These are phyloP conservation scores for Andrena chrysosceles DNA, from an alignment of 2,888 invertebrate genomes.

Conservation along the genomic window DNA sequence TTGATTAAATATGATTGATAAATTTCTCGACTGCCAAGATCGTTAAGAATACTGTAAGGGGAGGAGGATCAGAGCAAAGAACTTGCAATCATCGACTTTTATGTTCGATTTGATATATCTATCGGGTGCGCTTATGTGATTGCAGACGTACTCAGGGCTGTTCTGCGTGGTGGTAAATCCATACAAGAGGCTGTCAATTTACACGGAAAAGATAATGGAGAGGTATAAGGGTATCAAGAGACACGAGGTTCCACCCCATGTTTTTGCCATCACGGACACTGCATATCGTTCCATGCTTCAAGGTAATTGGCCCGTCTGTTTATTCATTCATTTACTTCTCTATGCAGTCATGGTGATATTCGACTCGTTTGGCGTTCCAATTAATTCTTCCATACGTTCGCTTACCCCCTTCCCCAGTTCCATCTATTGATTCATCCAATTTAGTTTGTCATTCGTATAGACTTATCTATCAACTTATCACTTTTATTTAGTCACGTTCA, in stretches of 20 bases:
- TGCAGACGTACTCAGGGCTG: slow-evolving; percentile 99
- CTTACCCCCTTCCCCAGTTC: background rate
- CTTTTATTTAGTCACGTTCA: background rate
- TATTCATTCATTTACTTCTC: slow-evolving; percentile 18
- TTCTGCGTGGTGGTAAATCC: slow-evolving; percentile 99
- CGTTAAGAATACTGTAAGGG: background rate
- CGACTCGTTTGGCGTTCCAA: background rate
- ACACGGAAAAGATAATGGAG: slow-evolving; percentile 99
- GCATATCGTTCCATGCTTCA: slow-evolving; percentile 99
- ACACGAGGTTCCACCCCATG: slow-evolving; percentile 99
- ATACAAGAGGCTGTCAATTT: slow-evolving; percentile 99
- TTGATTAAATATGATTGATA: no score
- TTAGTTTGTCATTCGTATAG: background rate
- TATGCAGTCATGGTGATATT: slow-evolving; percentile 1
- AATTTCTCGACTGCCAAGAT: background rate
- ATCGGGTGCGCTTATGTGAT: slow-evolving; percentile 77
- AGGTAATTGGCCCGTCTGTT: slow-evolving; percentile 87
- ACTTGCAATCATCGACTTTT: background rate
- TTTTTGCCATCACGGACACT: slow-evolving; percentile 99
- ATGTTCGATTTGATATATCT: slow-evolving; percentile 3
- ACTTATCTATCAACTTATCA: background rate
- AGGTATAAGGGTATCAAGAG: slow-evolving; percentile 99
- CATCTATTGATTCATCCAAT: background rate
- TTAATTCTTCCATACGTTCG: background rate
- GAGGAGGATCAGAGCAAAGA: background rate